Percentiles rank a stretch among this genome's conserved stretches.
Conservation (phyloP, 2,888 invertebrate genomes). For the Latheticus oryzae region DNA sequence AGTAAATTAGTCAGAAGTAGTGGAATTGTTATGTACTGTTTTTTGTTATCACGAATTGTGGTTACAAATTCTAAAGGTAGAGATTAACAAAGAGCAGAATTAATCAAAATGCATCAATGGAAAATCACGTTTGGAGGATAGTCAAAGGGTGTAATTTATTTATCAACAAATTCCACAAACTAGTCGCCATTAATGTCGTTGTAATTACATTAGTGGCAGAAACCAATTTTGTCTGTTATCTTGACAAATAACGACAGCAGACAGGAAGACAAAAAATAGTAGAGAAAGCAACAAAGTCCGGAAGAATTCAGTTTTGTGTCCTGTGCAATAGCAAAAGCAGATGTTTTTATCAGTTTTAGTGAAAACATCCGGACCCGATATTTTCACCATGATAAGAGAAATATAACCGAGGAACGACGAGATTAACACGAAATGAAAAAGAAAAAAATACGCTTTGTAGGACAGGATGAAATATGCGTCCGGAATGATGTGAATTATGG, state of each 20-base stretch:
- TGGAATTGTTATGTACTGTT: no score
- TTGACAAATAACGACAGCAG: slow-evolving; percentile 53
- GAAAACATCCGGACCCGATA: slow-evolving; percentile 35
- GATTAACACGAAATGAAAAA: slow-evolving; percentile 35
- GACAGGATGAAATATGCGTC: slow-evolving; percentile 34
- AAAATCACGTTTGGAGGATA: neutral
- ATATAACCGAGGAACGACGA: slow-evolving; percentile 23
- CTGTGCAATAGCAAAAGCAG: slow-evolving; percentile 19
- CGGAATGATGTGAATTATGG: slow-evolving; percentile 51
- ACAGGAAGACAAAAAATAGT: slow-evolving; percentile 38
- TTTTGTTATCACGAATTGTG: no score
- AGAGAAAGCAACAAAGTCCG: slow-evolving; percentile 38
- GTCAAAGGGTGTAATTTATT: slow-evolving; percentile 20
- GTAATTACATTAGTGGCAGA: slow-evolving; percentile 53
- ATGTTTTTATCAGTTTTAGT: slow-evolving; percentile 35
- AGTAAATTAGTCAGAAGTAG: slow-evolving; percentile 8
- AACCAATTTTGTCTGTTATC: slow-evolving; percentile 53
- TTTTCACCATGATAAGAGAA: slow-evolving; percentile 28
- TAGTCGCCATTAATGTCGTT: slow-evolving; percentile 44
- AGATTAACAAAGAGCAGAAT: no score
- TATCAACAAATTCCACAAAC: slow-evolving; percentile 6
- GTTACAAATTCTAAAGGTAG: no score
- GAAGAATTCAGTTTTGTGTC: slow-evolving; percentile 37
- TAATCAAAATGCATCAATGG: no score
- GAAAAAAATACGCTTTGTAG: slow-evolving; percentile 36